Percentiles rank a stretch among this genome's conserved stretches.
Evolutionary conservation across 30 jellyfish, hydroid and myxozoan genomes (phyloP).

Genomic region (Pelagia noctiluca): DNA sequence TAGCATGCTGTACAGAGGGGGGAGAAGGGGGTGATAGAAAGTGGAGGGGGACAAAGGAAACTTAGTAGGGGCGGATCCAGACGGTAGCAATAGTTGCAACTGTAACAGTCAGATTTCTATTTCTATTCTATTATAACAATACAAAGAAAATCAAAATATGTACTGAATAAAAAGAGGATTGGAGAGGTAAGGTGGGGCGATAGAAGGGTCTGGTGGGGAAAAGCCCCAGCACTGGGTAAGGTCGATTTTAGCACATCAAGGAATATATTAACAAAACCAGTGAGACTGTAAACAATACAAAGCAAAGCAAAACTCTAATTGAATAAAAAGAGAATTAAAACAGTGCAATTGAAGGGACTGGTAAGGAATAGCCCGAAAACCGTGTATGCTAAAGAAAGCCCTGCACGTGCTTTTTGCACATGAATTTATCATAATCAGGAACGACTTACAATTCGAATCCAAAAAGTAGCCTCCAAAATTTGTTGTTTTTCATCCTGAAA

Average conservation of each 20-base stretch:
- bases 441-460: constrained; percentile 12
- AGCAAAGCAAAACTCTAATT: neutral
- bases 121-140: too few species aligned
- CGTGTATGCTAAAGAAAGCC: neutral
- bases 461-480: neutral
- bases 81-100: too few species aligned
- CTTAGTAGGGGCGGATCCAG: too few species aligned
- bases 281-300: neutral
- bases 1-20: neutral
- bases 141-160: too few species aligned
- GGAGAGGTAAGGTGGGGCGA: too few species aligned
- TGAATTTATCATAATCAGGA: too few species aligned
- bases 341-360: neutral
- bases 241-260: too few species aligned
- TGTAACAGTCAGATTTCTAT: too few species aligned
- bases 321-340: neutral
- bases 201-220: too few species aligned
- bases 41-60: neutral
- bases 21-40: neutral
- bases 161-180: too few species aligned
- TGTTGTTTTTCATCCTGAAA: constrained; percentile 3
- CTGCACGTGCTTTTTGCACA: neutral
- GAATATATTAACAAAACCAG: too few species aligned
- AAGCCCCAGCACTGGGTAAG: too few species aligned
- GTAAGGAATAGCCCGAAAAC: neutral